Percentiles rank a stretch among this genome's conserved stretches.
These are phyloP conservation scores for Lottia gigantea DNA, from an alignment of 2,888 invertebrate genomes.

Conservation along the genomic window DNA sequence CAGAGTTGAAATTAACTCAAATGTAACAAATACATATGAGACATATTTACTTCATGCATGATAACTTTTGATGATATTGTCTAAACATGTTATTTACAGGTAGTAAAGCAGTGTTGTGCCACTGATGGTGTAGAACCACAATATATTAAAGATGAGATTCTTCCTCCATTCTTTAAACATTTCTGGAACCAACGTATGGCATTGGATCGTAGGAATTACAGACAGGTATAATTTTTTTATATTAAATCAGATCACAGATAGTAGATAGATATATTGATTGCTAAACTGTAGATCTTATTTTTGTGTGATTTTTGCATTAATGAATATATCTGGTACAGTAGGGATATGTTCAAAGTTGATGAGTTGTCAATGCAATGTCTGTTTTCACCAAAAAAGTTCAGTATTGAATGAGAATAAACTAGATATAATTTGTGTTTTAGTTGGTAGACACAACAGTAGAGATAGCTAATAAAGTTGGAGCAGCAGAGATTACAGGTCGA, in stretches of 20 bases:
- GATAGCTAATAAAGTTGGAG: constrained; percentile 99
- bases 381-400: no score
- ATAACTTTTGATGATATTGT: no score
- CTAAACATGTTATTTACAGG: constrained; percentile 70
- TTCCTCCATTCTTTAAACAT: constrained; percentile 98
- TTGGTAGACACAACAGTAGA: constrained; percentile 99
- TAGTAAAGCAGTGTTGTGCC: constrained; percentile 99
- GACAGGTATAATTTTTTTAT: constrained; percentile 75
- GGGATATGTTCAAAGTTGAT: no score
- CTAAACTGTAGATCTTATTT: not conserved
- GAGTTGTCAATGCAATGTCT: no score
- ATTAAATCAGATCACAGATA: no score
- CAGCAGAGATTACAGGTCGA: constrained; percentile 97
- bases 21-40: no score
- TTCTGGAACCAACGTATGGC: constrained; percentile 99
- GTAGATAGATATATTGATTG: not conserved
- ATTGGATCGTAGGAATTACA: constrained; percentile 94
- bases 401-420: not conserved
- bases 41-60: no score
- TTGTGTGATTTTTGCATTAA: no score
- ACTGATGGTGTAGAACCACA: constrained; percentile 99
- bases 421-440: constrained; percentile 60
- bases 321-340: no score
- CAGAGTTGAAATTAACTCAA: no score
- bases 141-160: constrained; percentile 98